Evolutionary conservation across 2,797 vertebrate genomes (phyloP).

Genomic region (Decapterus maruadsi): DNA sequence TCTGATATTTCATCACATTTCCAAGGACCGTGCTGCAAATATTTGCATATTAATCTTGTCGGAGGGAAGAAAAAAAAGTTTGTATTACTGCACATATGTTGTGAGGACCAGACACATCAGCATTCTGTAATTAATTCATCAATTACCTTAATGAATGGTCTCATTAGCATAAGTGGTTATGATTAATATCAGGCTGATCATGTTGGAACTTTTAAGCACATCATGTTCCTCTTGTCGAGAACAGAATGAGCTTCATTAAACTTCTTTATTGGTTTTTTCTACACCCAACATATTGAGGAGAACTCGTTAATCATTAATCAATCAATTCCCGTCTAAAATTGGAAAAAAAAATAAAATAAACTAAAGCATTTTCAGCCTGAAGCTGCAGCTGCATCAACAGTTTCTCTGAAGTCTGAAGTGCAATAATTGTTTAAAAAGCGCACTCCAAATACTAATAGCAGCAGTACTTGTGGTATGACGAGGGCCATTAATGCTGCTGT

Average conservation of each 20-base stretch:
- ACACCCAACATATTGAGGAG: background rate
- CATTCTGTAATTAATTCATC: constrained; percentile 24
- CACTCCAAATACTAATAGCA: constrained; percentile 8
- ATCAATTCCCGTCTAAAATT: background rate
- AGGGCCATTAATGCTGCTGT: constrained; percentile 8
- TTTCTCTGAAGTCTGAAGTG: background rate
- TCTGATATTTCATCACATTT: background rate
- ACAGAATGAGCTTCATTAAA: constrained; percentile 37
- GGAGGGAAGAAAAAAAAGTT: too few relatives aligned
- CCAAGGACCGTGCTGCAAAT: background rate
- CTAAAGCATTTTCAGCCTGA: background rate
- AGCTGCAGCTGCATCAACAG: background rate
- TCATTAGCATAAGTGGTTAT: constrained; percentile 32
- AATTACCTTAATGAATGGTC: constrained; percentile 37
- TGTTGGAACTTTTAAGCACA: constrained; percentile 18
- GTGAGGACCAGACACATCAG: background rate
- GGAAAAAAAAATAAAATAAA: background rate
- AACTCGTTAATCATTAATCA: constrained; percentile 9
- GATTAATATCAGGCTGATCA: constrained; percentile 34
- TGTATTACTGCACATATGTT: background rate
- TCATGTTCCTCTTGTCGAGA: constrained; percentile 30
- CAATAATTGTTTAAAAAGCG: background rate
- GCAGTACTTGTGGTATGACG: background rate
- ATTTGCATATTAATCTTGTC: background rate
- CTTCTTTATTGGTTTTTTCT: constrained; percentile 6